A percentile compares a stretch with the other conserved stretches of the same genome.
Conservation (phyloP, 2,888 invertebrate genomes). For the Mantis religiosa region DNA sequence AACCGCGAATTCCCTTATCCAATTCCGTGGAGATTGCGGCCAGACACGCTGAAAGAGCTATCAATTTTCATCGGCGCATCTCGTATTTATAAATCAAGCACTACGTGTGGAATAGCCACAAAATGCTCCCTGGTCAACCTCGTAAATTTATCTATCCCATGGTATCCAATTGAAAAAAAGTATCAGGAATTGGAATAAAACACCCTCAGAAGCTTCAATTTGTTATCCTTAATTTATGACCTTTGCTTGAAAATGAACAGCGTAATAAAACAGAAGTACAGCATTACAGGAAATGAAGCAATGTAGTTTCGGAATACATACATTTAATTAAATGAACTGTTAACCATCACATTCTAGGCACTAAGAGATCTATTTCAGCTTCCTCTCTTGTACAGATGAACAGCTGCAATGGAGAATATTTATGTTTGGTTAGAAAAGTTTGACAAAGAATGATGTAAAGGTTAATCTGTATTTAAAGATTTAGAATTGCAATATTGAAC, state of each 20-base stretch:
- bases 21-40: background rate
- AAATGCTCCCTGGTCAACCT: background rate
- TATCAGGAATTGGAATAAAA: background rate
- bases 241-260: background rate
- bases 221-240: background rate
- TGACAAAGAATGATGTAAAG: too few relatives aligned
- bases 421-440: too few relatives aligned
- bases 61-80: background rate
- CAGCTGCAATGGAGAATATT: too few relatives aligned
- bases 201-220: background rate
- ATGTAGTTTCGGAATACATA: background rate
- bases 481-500: too few relatives aligned
- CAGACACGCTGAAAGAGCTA: constrained; percentile 8
- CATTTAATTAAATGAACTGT: background rate
- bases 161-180: background rate
- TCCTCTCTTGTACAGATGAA: too few relatives aligned
- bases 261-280: background rate
- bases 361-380: background rate
- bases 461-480: too few relatives aligned
- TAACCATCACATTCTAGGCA: background rate
- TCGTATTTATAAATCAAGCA: constrained; percentile 12
- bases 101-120: background rate
- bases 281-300: background rate
- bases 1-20: background rate
- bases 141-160: constrained; percentile 5